These are phyloP conservation scores for Fistularia tabacaria DNA, from an alignment of 2,797 vertebrate species.

Conservation along the genomic window DNA sequence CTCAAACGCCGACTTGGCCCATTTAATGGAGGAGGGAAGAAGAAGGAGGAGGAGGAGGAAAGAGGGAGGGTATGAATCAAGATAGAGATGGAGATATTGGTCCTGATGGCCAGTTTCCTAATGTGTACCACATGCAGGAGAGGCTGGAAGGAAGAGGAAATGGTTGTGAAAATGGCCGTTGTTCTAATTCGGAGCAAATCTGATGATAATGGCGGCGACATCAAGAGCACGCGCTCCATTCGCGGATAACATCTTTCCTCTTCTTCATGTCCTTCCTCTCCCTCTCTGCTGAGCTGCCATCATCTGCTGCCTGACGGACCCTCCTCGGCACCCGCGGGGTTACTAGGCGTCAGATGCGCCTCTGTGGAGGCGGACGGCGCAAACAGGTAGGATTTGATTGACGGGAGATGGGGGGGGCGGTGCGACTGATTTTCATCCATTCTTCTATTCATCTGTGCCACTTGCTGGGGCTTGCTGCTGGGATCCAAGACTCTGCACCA, in stretches of 20 bases:
- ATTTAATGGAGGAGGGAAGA: too few species aligned
- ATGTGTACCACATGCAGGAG: conserved; percentile 72
- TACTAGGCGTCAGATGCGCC: too few species aligned
- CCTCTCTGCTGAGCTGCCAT: conserved; percentile 72
- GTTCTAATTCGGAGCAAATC: conserved; percentile 82
- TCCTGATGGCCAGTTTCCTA: conserved; percentile 66
- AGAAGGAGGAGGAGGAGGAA: not conserved
- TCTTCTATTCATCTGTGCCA: too few species aligned
- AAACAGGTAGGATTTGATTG: too few species aligned
- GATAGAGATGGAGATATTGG: conserved; percentile 60
- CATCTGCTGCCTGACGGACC: conserved; percentile 81
- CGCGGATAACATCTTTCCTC: conserved; percentile 62
- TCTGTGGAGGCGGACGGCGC: too few species aligned
- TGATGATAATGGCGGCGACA: conserved; percentile 78
- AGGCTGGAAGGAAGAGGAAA: conserved; percentile 67
- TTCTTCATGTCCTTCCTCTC: conserved; percentile 1
- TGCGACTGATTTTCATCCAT: too few species aligned
- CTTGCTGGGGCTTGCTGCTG: too few species aligned
- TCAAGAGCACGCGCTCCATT: conserved; percentile 84
- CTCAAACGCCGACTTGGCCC: too few species aligned
- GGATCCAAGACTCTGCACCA: too few species aligned
- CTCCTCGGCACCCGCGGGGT: conserved; percentile 50
- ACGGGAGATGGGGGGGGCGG: too few species aligned
- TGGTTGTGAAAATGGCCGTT: conserved; percentile 72
- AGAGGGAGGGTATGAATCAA: conserved; percentile 36